Evolutionary conservation across 2,888 invertebrate genomes (phyloP), one percentile per base, ranked within the genome.

Genomic region (Rhamnusium bicolor): DNA sequence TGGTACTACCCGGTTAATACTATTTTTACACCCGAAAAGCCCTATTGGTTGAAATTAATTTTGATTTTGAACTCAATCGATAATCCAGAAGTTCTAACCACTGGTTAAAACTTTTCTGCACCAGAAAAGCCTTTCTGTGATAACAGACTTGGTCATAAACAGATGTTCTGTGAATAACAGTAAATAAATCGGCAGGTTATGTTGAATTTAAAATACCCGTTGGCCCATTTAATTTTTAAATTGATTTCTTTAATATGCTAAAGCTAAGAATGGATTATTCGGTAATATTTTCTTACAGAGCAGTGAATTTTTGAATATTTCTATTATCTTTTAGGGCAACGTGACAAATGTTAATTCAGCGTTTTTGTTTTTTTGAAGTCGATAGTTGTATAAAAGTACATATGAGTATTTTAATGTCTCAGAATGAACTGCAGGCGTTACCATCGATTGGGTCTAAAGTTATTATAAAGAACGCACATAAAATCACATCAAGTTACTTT

Each of bases 291-390:
- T 12, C n/a, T 40, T n/a, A 40, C 12, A 40, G n/a, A 0, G n/a
- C 12, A n/a, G 12, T 40, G 40, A 40, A 40, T 12, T 3, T n/a
- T 40, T 1, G n/a, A n/a, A 12, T n/a, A 40, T 12, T 40, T 40
- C 2, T n/a, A 24, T 12, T 40, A 2, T n/a, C 12, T 66, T 73
- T 16, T 54, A 73, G 73, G 73, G 73, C 4, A 27, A 29, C 10
- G 73, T 73, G 16, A 73, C 72, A 19, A 40, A 65, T 3, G 63
- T 73, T 47, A 29, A 73, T 47, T 2, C 7, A 16, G 12, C 24
- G 12, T 69, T 69, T 29, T 24, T 19, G 12, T 4, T 70, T n/a
- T 40, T 62, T 73, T 32, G 61, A 49, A 56, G n/a, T 73, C 27
- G 62, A 73, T 46, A 14, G 56, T 32, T 51, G 32, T 3, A 24